A percentile compares a stretch with the other conserved stretches of the same genome.
phyloP scores from a whole-genome alignment of 2,888 invertebrate genomes.

The Parnassius smintheus region DNA sequence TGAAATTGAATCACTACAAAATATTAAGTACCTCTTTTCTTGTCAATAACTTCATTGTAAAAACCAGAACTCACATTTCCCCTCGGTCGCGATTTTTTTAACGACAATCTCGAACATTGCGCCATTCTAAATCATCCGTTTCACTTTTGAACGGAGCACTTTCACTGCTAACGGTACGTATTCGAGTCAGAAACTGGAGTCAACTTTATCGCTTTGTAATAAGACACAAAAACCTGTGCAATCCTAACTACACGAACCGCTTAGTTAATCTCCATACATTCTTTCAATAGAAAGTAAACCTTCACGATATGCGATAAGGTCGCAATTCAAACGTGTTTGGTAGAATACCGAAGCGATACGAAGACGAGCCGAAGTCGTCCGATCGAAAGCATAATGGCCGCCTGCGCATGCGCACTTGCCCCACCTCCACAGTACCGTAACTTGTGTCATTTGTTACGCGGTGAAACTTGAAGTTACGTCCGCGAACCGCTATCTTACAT shows the following conservation, averaged over 20 bases:
- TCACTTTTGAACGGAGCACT: constrained; percentile 76
- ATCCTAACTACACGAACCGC: not conserved
- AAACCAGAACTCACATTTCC: constrained; percentile 50
- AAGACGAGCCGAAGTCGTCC: not conserved
- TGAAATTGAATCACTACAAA: no score
- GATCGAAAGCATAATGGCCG: constrained; percentile 10
- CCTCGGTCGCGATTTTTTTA: constrained; percentile 56
- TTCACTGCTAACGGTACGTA: constrained; percentile 73
- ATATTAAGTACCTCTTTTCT: no score
- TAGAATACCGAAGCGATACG: not conserved
- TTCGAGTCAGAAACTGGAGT: not conserved
- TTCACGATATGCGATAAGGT: not conserved
- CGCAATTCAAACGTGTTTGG: not conserved
- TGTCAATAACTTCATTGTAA: no score
- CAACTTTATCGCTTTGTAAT: constrained; percentile 4
- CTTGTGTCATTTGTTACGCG: constrained; percentile 21
- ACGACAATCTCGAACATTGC: constrained; percentile 63
- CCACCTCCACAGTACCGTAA: constrained; percentile 24
- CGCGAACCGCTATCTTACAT: constrained; percentile 7
- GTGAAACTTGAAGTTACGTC: constrained; percentile 20
- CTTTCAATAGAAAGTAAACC: constrained; percentile 1
- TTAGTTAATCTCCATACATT: constrained; percentile 6
- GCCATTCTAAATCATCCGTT: constrained; percentile 66
- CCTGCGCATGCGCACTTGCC: constrained; percentile 11
- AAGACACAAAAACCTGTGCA: constrained; percentile 5